Evolutionary conservation across 2,797 vertebrate species (phyloP).

Genomic region (Coranthus polyacanthus): DNA sequence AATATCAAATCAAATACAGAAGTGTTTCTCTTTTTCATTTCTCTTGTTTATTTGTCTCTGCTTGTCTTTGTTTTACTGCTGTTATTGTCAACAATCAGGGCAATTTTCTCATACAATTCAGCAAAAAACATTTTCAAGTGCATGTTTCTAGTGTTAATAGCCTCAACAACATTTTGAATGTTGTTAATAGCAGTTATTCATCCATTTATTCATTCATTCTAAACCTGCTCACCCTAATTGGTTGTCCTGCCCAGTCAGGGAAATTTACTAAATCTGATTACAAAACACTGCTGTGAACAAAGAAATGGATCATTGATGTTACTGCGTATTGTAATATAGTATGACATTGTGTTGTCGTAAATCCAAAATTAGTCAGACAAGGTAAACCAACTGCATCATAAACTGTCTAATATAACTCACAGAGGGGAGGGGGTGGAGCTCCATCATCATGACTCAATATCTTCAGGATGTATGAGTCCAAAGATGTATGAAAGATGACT

Average conservation of each 20-base stretch:
- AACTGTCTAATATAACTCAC: slow-evolving; percentile 12
- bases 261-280: slow-evolving; percentile 6
- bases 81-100: too few species aligned
- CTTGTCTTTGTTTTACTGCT: too few species aligned
- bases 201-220: slow-evolving; percentile 26
- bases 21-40: too few species aligned
- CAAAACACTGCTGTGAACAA: slow-evolving; percentile 13
- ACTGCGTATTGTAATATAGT: slow-evolving; percentile 20
- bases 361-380: slow-evolving; percentile 13
- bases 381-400: slow-evolving; percentile 26
- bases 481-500: slow-evolving; percentile 56
- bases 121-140: too few species aligned
- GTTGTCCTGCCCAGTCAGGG: not conserved
- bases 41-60: too few species aligned
- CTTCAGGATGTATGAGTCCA: slow-evolving; percentile 50
- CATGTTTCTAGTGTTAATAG: too few species aligned
- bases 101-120: too few species aligned
- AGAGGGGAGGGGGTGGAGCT: slow-evolving; percentile 16
- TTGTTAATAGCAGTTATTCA: slow-evolving; percentile 1
- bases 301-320: slow-evolving; percentile 13
- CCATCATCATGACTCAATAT: slow-evolving; percentile 59
- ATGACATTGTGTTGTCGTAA: slow-evolving; percentile 25
- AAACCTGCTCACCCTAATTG: not conserved
- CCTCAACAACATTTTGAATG: too few species aligned
- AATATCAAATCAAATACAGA: too few species aligned